Percentiles rank a stretch among this genome's conserved stretches.
These are phyloP conservation scores for Spinus olivaceus DNA, from an alignment of 2,797 vertebrate species.

Conservation along the genomic window DNA sequence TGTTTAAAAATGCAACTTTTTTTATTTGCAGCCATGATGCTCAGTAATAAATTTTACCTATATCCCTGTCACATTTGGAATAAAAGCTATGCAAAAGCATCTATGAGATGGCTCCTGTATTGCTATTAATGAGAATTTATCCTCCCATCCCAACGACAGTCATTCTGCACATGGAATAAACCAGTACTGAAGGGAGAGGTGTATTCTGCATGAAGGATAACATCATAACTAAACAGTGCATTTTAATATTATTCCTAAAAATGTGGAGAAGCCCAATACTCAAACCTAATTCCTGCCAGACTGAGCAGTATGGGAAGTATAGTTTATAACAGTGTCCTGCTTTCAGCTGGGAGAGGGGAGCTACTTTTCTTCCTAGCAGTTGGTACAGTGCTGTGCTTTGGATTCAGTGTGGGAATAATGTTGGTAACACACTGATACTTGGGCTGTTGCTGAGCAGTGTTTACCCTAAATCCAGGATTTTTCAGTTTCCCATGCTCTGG, in stretches of 20 bases:
- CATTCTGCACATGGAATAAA: neutral
- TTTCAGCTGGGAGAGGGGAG: neutral
- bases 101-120: neutral
- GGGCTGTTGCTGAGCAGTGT: neutral
- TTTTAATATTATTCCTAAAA: neutral
- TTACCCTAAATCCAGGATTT: neutral
- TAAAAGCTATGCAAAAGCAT: neutral
- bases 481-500: neutral
- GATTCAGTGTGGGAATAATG: neutral
- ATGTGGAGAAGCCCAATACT: neutral
- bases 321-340: neutral
- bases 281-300: neutral
- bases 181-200: neutral
- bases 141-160: neutral
- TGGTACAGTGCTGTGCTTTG: neutral
- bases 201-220: neutral
- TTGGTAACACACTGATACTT: neutral
- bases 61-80: neutral
- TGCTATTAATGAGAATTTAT: neutral
- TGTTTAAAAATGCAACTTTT: neutral
- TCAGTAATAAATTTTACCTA: neutral
- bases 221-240: accelerated
- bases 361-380: neutral
- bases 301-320: neutral
- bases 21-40: neutral